phyloP scores from a whole-genome alignment of 2,888 invertebrate species.

The Oasisia sp. region DNA sequence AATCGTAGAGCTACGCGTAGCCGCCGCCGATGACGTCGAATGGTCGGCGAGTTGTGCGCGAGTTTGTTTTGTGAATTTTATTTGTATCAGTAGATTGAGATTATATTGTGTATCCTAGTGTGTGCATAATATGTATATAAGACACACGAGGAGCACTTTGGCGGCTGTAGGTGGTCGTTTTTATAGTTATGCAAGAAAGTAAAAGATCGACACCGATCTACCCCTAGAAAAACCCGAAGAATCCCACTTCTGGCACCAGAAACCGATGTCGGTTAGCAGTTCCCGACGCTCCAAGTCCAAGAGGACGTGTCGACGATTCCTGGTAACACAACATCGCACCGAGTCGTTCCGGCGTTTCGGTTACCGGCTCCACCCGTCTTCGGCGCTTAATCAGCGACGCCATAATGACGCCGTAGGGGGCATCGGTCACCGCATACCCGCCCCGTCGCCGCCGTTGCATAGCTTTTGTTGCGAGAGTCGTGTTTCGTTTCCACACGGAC shows the following conservation, averaged over 20 bases:
- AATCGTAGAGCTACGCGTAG: too few species aligned
- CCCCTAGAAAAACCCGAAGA: background rate
- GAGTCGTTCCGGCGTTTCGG: background rate
- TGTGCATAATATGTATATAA: too few species aligned
- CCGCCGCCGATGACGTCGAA: too few species aligned
- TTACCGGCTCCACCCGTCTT: background rate
- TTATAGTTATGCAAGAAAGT: too few species aligned
- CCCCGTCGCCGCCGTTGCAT: background rate
- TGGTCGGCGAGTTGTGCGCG: too few species aligned
- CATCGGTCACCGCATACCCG: background rate
- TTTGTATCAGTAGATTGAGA: too few species aligned
- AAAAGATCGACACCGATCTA: background rate
- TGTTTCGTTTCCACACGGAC: background rate
- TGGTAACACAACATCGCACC: background rate
- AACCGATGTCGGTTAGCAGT: background rate
- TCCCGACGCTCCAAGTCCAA: background rate
- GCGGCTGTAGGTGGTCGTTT: too few species aligned
- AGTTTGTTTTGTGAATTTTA: too few species aligned
- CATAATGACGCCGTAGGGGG: background rate
- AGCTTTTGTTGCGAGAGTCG: background rate
- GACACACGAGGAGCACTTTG: too few species aligned
- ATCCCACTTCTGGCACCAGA: background rate
- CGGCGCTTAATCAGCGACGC: background rate
- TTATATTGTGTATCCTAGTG: too few species aligned
- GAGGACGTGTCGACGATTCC: background rate